These are phyloP conservation scores for Apodemia mormo DNA, from an alignment of 2,888 invertebrate genomes.

Conservation along the genomic window DNA sequence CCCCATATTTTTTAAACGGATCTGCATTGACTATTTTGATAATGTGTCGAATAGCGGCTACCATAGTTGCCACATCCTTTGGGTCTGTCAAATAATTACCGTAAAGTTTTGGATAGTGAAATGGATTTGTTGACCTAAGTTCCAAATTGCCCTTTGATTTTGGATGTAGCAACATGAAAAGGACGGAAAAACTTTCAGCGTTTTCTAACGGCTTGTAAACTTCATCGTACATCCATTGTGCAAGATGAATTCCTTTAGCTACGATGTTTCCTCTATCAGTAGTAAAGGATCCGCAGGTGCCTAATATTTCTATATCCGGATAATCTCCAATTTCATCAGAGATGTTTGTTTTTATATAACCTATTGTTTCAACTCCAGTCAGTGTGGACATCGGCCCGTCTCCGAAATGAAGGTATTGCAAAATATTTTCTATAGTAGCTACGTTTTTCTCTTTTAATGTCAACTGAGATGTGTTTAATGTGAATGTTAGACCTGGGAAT, in stretches of 20 bases:
- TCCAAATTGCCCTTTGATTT: constrained; percentile 84
- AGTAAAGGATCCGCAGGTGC: constrained; percentile 79
- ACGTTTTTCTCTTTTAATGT: constrained; percentile 54
- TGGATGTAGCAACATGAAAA: constrained; percentile 83
- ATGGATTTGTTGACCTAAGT: constrained; percentile 84
- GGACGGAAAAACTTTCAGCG: constrained; percentile 68
- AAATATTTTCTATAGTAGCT: constrained; percentile 53
- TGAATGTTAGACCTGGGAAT: constrained; percentile 80
- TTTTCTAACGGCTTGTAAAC: constrained; percentile 66
- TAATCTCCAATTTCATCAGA: constrained; percentile 76
- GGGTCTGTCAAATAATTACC: constrained; percentile 87
- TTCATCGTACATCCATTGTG: constrained; percentile 66
- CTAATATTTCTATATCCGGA: constrained; percentile 85
- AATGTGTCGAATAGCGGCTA: constrained; percentile 82
- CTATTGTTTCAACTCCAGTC: constrained; percentile 82
- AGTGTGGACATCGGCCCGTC: constrained; percentile 78
- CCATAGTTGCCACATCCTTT: constrained; percentile 81
- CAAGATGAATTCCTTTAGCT: constrained; percentile 62
- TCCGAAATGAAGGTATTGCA: constrained; percentile 64
- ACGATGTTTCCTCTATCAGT: constrained; percentile 77
- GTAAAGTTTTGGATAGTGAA: constrained; percentile 84
- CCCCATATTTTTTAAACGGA: constrained; percentile 83
- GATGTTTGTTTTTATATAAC: constrained; percentile 81
- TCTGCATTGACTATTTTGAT: constrained; percentile 78
- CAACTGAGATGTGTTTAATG: constrained; percentile 67